Evolutionary conservation across 1,140 invertebrate species (phyloP).

Genomic region (Drosophila bocki): DNA sequence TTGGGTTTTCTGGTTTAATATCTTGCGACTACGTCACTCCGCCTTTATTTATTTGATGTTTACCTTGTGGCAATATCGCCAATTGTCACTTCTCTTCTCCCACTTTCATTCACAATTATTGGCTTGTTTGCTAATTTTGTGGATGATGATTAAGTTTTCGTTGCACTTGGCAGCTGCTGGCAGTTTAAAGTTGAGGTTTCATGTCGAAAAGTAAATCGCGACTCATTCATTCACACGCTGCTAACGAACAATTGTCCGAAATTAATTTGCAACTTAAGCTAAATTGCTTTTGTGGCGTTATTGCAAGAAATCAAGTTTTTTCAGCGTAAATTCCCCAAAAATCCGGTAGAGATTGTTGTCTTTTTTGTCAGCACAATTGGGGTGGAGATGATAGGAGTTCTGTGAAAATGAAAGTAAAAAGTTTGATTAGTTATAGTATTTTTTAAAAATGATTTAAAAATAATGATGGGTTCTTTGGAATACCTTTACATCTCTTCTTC

Average conservation of each 20-base stretch:
- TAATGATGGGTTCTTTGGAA: background rate
- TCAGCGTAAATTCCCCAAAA: slow-evolving; percentile 19
- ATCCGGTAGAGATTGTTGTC: slow-evolving; percentile 19
- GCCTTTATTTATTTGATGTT: slow-evolving; percentile 41
- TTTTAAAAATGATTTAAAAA: too few relatives aligned
- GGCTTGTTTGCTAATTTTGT: slow-evolving; percentile 42
- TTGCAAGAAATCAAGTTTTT: slow-evolving; percentile 23
- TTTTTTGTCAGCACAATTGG: background rate
- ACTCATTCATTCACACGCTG: slow-evolving; percentile 70
- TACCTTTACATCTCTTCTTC: background rate
- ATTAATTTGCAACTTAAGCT: slow-evolving; percentile 54
- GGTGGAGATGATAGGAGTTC: background rate
- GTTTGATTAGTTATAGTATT: background rate
- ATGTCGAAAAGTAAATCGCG: slow-evolving; percentile 30
- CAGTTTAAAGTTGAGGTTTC: background rate
- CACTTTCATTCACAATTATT: slow-evolving; percentile 44
- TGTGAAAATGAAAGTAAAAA: too few relatives aligned
- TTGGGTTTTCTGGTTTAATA: slow-evolving; percentile 24
- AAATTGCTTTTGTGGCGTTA: slow-evolving; percentile 43
- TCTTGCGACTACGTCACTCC: slow-evolving; percentile 45
- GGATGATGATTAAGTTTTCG: slow-evolving; percentile 61
- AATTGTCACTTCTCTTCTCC: slow-evolving; percentile 27
- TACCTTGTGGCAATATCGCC: slow-evolving; percentile 34
- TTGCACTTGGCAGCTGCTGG: slow-evolving; percentile 30
- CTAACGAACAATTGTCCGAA: slow-evolving; percentile 52